Evolutionary conservation across 92 coral and sea anemone species (phyloP).

Genomic region (Desmophyllum pertusum): DNA sequence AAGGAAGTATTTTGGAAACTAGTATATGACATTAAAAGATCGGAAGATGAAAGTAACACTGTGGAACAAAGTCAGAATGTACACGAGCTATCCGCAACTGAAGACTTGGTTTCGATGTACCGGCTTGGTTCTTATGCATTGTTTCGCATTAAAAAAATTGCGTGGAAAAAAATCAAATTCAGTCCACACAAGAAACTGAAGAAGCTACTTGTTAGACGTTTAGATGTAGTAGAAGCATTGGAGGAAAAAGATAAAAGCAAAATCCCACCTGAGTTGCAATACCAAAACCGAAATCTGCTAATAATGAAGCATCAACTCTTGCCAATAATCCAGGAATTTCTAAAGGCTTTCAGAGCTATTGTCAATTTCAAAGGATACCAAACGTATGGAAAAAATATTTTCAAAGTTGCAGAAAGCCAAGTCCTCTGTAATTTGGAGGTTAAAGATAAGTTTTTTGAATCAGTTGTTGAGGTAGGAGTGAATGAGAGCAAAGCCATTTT

Average conservation of each 20-base stretch:
- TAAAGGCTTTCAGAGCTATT: constrained; percentile 11
- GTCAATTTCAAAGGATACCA: constrained; percentile 14
- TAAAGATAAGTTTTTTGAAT: background rate
- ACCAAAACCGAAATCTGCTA: constrained; percentile 33
- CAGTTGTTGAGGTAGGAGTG: constrained; percentile 1
- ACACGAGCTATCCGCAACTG: too few relatives aligned
- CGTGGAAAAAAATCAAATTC: too few relatives aligned
- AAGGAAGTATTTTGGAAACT: too few relatives aligned
- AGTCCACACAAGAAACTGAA: too few relatives aligned
- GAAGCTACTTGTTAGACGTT: too few relatives aligned
- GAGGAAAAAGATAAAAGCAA: constrained; percentile 24
- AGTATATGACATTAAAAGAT: too few relatives aligned
- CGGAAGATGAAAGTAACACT: too few relatives aligned
- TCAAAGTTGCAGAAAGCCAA: constrained; percentile 28
- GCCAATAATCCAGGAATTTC: constrained; percentile 2
- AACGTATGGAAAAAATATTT: constrained; percentile 15
- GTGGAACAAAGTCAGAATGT: too few relatives aligned
- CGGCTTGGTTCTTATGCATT: too few relatives aligned
- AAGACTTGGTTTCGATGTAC: too few relatives aligned
- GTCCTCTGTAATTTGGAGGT: constrained; percentile 12
- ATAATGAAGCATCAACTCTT: constrained; percentile 14
- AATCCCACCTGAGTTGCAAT: background rate
- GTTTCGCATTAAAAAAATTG: too few relatives aligned
- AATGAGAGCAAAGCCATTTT: constrained; percentile 18
- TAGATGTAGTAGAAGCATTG: constrained; percentile 32